These are phyloP conservation scores for Aethina tumida DNA, from an alignment of 1,140 invertebrate genomes.

Conservation along the genomic window DNA sequence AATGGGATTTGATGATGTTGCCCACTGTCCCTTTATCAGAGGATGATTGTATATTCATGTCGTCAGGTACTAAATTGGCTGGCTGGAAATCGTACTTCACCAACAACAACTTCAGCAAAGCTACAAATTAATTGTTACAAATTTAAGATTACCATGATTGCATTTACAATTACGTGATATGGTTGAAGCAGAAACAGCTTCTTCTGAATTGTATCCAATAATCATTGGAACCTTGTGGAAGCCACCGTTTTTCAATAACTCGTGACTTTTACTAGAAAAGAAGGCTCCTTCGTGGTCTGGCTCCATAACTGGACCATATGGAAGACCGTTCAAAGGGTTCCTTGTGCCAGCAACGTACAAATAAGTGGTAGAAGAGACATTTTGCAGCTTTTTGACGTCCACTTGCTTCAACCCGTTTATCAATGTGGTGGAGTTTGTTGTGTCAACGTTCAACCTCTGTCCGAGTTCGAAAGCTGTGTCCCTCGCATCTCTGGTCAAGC, in stretches of 20 bases:
- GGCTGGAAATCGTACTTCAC: conserved; percentile 11
- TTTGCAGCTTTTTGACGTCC: conserved; percentile 10
- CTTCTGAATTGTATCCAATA: conserved; percentile 29
- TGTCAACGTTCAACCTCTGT: conserved; percentile 8
- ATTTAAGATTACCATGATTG: background rate
- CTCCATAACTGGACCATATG: conserved; percentile 26
- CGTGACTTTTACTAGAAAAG: conserved; percentile 23
- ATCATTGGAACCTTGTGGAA: conserved; percentile 27
- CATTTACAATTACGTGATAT: background rate
- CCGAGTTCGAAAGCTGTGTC: conserved; percentile 1
- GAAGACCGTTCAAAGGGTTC: conserved; percentile 25
- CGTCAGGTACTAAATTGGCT: conserved; percentile 11
- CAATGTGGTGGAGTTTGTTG: conserved; percentile 8
- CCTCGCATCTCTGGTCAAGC: background rate
- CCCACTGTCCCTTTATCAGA: conserved; percentile 6
- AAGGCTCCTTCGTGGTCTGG: conserved; percentile 24
- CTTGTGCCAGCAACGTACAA: conserved; percentile 1
- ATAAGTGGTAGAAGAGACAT: background rate
- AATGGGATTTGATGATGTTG: conserved; percentile 7
- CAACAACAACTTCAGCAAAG: conserved; percentile 11
- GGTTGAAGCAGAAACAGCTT: conserved; percentile 9
- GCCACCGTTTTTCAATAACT: conserved; percentile 21
- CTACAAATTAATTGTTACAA: conserved; percentile 6
- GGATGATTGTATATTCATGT: conserved; percentile 12
- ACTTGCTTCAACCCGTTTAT: conserved; percentile 16